These are phyloP conservation scores for Aricia artaxerxes DNA, from an alignment of 2,888 invertebrate genomes.

Conservation along the genomic window DNA sequence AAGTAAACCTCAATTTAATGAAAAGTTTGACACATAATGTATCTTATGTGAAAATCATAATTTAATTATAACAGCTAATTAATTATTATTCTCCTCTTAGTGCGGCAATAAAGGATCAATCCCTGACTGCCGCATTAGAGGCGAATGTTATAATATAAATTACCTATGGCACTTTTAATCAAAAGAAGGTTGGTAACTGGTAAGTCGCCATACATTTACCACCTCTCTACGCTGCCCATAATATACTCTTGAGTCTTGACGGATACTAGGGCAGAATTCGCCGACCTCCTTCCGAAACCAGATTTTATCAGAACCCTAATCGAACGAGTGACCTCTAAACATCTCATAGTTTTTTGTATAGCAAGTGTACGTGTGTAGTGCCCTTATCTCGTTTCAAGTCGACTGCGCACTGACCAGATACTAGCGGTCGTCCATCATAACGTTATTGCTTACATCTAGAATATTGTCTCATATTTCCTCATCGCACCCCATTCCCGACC, in stretches of 20 bases:
- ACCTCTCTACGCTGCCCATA: no score
- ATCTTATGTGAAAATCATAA: no score
- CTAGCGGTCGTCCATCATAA: constrained; percentile 74
- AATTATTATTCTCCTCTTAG: no score
- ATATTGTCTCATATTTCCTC: constrained; percentile 68
- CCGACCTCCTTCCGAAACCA: background rate
- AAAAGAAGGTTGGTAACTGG: no score
- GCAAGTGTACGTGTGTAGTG: constrained; percentile 36
- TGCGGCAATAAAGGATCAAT: no score
- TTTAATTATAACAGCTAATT: no score
- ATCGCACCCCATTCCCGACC: constrained; percentile 43
- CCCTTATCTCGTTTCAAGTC: constrained; percentile 72
- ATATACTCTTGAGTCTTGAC: background rate
- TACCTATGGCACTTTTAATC: no score
- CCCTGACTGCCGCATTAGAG: no score
- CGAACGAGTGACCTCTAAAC: background rate
- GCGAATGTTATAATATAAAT: no score
- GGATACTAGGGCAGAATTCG: background rate
- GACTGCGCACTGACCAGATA: constrained; percentile 72
- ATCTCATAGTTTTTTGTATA: background rate
- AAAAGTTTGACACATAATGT: no score
- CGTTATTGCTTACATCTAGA: constrained; percentile 76
- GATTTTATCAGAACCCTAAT: background rate
- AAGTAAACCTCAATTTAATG: no score
- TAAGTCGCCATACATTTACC: no score